Evolutionary conservation across 2,113 vertebrate genomes (phyloP), one percentile per base, ranked within the genome.

Genomic region (Planiliza haematocheilus): DNA sequence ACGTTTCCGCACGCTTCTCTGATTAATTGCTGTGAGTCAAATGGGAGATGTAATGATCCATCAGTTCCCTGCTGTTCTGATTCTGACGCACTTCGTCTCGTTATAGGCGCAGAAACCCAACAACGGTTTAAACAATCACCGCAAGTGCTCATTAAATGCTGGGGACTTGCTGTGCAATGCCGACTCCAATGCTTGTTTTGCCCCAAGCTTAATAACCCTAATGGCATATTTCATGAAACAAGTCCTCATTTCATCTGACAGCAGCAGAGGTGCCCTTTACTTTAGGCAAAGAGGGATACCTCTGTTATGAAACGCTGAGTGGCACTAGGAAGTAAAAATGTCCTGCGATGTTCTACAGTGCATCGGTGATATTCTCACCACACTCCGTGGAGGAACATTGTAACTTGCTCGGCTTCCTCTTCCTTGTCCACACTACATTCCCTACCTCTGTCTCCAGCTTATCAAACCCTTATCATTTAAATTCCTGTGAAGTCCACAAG

Each of bases 121-220:
- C 39, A 30, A 52, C 4, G n/a, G 18, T 21, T 63, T 61, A 50
- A 68, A 37, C 48, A 49, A 45, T 34, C 36, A 12, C 42, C 5
- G 20, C 39, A 16, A 30, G 24, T 30, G 5, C 61, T 57, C n/a
- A 14, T 34, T 63, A 45, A 61, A 42, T 36, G 24, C 4, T 5
- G 9, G 1, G 16, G 45, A 12, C 16, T 41, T n/a, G 55, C 12
- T 17, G 34, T 55, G 43, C 18, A 46, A 56, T 74, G 64, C 18
- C 6, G 59, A 3, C 53, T 4, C 37, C 2, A n/a, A 2, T 17
- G 20, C 36, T 37, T 63, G 20, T 20, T 55, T 58, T 57, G 17
- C 60, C 46, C 39, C 37, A 51, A 69, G 64, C 34, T 5, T 16
- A 50, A 50, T 39, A 50, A 58, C 36, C 21, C 48, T 34, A 30